Evolutionary conservation across 2,113 vertebrate species (phyloP), one percentile per base, ranked within the genome.

Genomic region (Rissa tridactyla): DNA sequence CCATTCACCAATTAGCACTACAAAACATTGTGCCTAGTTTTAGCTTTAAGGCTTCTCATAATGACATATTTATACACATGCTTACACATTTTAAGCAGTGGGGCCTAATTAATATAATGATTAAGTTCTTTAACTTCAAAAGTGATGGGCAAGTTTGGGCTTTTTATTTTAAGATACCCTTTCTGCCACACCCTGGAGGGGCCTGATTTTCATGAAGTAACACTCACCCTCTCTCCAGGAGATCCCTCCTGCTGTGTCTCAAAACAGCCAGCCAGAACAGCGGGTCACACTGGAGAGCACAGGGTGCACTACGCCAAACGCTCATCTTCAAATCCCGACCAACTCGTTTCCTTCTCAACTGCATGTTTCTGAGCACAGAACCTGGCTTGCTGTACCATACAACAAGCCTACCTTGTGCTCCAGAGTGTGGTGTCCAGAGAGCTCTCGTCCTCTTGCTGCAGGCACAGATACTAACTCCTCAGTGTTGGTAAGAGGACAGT

Each of bases 61-160:
- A 91, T 47, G 55, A 32, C 10, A 1, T 13, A 68, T 51, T 60
- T 86, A 96, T 42, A 32, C 16, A 92, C n/a, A 92, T 32, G 18
- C 27, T 79, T 51, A 84, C 34, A 66, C 15, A 32, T 70, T 81
- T 75, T 72, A 84, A 91, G n/a, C 75, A 91, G 58, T 23, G 15
- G 13, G 46, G 70, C 11, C 36, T 84, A 95, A 87, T 92, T 69
- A 83, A 69, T 46, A 49, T n/a, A 72, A 84, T 69, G 14, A 92
- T 55, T 91, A 64, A 82, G 47, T 29, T 36, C 17, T n/a, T 75
- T 27, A 72, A 69, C 85, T 95, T 96, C 83, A 92, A 83, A 97
- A 88, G 58, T 6, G 19, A 90, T 20, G 58, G 57, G 44, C 52
- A 79, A 64, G 57, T 71, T 69, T 29, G 26, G 23, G 47, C 29